These are phyloP conservation scores for Cybosia mesomella DNA, from an alignment of 2,888 invertebrate species.

Conservation along the genomic window DNA sequence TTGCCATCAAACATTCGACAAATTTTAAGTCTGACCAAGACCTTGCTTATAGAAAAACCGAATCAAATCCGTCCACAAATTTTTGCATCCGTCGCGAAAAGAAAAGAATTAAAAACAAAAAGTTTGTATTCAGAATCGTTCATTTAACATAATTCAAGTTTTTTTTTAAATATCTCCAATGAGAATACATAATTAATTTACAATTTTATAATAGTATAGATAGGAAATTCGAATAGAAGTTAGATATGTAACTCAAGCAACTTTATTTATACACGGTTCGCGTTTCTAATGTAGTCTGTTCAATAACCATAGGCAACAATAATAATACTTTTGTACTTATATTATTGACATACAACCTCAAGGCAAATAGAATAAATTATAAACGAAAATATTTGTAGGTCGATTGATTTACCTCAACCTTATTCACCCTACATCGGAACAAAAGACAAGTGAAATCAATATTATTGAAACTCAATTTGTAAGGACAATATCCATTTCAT, in stretches of 20 bases:
- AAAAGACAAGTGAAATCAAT: constrained; percentile 40
- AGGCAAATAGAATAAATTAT: constrained; percentile 42
- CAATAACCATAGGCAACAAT: constrained; percentile 32
- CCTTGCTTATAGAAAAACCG: too few species aligned
- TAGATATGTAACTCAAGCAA: constrained; percentile 6
- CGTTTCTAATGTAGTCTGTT: constrained; percentile 27
- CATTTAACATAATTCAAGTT: too few species aligned
- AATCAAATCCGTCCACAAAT: too few species aligned
- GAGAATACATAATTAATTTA: too few species aligned
- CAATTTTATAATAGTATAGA: too few species aligned
- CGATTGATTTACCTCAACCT: constrained; percentile 45
- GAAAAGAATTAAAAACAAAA: too few species aligned
- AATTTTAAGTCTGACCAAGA: too few species aligned
- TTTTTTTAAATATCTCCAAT: too few species aligned
- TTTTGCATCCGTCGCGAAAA: too few species aligned
- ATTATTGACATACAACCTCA: constrained; percentile 48
- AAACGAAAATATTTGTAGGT: constrained; percentile 50
- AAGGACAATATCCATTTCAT: constrained; percentile 35
- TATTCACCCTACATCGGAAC: constrained; percentile 56
- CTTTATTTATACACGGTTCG: constrained; percentile 12
- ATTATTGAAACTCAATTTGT: constrained; percentile 18
- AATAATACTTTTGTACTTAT: constrained; percentile 50
- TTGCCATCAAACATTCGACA: too few species aligned
- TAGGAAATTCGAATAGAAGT: too few species aligned
- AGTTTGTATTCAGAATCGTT: too few species aligned